These are phyloP conservation scores for Trichogramma pretiosum DNA, from an alignment of 1,140 invertebrate species.

Conservation along the genomic window DNA sequence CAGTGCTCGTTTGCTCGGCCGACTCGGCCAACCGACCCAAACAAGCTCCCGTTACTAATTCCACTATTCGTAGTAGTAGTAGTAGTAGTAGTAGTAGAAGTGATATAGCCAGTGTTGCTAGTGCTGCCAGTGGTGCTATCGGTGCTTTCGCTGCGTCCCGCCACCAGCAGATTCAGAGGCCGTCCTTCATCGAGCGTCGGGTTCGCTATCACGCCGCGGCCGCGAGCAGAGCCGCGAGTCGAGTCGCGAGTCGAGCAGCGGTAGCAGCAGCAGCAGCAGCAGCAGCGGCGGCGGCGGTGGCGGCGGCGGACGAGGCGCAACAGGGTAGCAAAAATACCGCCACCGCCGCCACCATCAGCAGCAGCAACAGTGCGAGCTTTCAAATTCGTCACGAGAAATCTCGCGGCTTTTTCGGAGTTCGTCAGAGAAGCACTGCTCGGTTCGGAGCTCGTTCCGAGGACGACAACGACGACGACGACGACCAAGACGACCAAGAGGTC, in stretches of 20 bases:
- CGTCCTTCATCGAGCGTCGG: constrained; percentile 35
- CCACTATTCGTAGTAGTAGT: background rate
- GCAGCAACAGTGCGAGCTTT: background rate
- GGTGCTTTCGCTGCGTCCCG: constrained; percentile 19
- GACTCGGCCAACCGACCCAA: background rate
- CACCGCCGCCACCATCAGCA: background rate
- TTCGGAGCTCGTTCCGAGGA: constrained; percentile 3
- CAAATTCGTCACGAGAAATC: background rate
- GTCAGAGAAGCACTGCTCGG: background rate
- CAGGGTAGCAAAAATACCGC: background rate
- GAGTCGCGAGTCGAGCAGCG: background rate
- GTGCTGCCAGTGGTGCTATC: background rate
- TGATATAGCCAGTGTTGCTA: background rate
- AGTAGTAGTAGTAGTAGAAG: background rate
- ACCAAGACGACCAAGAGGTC: no score
- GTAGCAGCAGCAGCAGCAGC: constrained; percentile 16
- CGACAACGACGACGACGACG: background rate
- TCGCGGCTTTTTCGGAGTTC: background rate
- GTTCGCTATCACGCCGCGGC: constrained; percentile 18
- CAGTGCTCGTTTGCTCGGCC: background rate
- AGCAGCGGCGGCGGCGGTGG: constrained; percentile 2
- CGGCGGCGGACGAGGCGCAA: constrained; percentile 8
- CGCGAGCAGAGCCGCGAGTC: constrained; percentile 3
- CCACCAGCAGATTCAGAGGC: constrained; percentile 34
- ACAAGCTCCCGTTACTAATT: background rate